These are phyloP conservation scores for Nephrocerus scutellatus DNA, from an alignment of 2,888 invertebrate species.

Conservation along the genomic window DNA sequence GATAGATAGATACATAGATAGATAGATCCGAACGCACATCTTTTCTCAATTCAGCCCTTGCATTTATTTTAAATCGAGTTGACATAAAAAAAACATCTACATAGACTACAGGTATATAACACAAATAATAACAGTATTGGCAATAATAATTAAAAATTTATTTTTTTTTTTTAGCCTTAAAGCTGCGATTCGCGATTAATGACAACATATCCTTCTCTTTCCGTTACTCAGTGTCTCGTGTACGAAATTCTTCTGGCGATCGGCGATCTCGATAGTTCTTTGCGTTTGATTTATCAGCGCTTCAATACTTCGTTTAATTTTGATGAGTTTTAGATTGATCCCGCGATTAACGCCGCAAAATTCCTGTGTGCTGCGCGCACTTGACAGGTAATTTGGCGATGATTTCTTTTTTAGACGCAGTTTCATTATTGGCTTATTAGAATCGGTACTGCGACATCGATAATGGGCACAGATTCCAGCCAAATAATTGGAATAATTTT, in stretches of 20 bases:
- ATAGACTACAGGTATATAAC: too few relatives aligned
- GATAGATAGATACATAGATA: too few relatives aligned
- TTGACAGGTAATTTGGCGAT: constrained; percentile 7
- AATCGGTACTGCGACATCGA: too few relatives aligned
- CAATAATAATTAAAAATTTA: too few relatives aligned
- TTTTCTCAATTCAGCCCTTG: too few relatives aligned
- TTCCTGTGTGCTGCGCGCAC: constrained; percentile 25
- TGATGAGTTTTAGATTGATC: constrained; percentile 29
- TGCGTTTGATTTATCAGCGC: constrained; percentile 25
- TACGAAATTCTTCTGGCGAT: constrained; percentile 27
- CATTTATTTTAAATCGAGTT: too few relatives aligned
- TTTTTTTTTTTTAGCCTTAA: too few relatives aligned
- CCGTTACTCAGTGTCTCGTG: constrained; percentile 21
- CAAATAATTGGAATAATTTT: constrained; percentile 27
- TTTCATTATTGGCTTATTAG: too few relatives aligned
- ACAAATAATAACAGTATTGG: too few relatives aligned
- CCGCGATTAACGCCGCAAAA: constrained; percentile 24
- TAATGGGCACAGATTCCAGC: constrained; percentile 26
- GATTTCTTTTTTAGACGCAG: constrained; percentile 6
- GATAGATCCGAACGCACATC: too few relatives aligned
- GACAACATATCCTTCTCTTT: constrained; percentile 26
- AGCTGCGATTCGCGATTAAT: too few relatives aligned
- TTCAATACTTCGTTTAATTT: constrained; percentile 31
- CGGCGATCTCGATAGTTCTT: constrained; percentile 25
- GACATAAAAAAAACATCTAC: too few relatives aligned